Percentiles rank a stretch among this genome's conserved stretches.
phyloP scores from a whole-genome alignment of 1,140 invertebrate genomes.

The Drosophila kikkawai region DNA sequence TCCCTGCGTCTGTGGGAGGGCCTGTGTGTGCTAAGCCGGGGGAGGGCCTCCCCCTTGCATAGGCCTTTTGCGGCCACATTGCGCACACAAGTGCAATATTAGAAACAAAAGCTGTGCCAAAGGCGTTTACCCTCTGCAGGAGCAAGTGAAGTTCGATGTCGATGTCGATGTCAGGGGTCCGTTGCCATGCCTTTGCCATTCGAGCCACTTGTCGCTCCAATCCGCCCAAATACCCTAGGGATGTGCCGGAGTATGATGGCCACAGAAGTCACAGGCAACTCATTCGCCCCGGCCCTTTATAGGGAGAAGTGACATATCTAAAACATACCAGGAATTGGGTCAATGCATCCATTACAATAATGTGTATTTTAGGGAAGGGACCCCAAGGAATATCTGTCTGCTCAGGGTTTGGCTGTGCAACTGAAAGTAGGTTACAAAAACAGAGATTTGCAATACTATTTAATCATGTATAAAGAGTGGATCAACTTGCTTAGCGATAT shows the following conservation, averaged over 20 bases:
- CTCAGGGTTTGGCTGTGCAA: no score
- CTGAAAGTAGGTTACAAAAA: not conserved
- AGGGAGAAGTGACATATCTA: constrained; percentile 6
- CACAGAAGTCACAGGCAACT: constrained; percentile 13
- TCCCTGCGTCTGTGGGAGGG: constrained; percentile 6
- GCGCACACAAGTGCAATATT: constrained; percentile 82
- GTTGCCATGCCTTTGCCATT: constrained; percentile 30
- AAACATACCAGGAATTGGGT: constrained; percentile 18
- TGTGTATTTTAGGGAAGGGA: constrained; percentile 1
- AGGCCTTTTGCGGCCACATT: constrained; percentile 65
- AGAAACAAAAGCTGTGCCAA: constrained; percentile 74
- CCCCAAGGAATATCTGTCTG: not conserved
- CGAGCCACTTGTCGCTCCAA: constrained; percentile 33
- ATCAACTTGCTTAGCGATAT: no score
- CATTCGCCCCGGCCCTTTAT: not conserved
- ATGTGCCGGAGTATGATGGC: constrained; percentile 4
- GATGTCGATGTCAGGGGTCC: constrained; percentile 15
- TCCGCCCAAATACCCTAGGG: constrained; percentile 8
- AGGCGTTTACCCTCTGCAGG: constrained; percentile 56
- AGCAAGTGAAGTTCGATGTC: constrained; percentile 41
- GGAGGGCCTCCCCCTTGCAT: constrained; percentile 23
- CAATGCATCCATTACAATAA: constrained; percentile 14
- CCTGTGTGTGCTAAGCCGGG: not conserved
- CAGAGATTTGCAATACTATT: not conserved
- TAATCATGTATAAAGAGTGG: not conserved